These are phyloP conservation scores for Lymantria dispar DNA, from an alignment of 2,888 invertebrate genomes.

Conservation along the genomic window DNA sequence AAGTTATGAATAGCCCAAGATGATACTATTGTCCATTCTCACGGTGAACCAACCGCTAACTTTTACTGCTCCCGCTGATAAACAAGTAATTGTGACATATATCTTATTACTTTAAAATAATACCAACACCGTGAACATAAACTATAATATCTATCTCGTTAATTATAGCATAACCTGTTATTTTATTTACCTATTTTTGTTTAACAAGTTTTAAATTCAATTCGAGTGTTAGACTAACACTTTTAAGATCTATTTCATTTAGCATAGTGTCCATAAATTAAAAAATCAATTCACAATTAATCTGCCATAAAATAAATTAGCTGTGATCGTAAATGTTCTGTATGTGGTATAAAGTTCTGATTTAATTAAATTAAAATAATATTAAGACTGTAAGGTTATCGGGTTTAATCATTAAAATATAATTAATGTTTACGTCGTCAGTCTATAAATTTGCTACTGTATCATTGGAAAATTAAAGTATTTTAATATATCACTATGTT, in stretches of 20 bases:
- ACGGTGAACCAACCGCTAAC: too few species aligned
- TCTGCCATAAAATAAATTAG: constrained; percentile 33
- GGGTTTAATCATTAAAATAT: constrained; percentile 24
- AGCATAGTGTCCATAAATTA: constrained; percentile 29
- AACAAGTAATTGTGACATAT: too few species aligned
- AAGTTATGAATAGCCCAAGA: too few species aligned
- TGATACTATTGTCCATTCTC: too few species aligned
- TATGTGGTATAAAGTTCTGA: constrained; percentile 19
- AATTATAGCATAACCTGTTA: constrained; percentile 17
- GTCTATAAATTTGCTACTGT: constrained; percentile 31
- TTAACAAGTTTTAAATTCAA: background rate
- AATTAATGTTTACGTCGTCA: constrained; percentile 16
- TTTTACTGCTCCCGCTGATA: too few species aligned
- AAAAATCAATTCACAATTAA: constrained; percentile 34
- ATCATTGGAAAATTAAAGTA: constrained; percentile 9
- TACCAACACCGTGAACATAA: constrained; percentile 10
- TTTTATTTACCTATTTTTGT: constrained; percentile 18
- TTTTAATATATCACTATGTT: constrained; percentile 1
- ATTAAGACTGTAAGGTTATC: constrained; percentile 29
- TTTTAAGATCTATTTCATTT: constrained; percentile 21
- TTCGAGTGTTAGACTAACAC: constrained; percentile 2
- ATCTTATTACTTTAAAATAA: background rate
- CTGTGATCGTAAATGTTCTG: constrained; percentile 28
- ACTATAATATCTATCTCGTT: constrained; percentile 6
- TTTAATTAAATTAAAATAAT: constrained; percentile 29